Base-by-base conservation (phyloP, 1,140 invertebrate genomes). In the Vanessa atalanta region DNA sequence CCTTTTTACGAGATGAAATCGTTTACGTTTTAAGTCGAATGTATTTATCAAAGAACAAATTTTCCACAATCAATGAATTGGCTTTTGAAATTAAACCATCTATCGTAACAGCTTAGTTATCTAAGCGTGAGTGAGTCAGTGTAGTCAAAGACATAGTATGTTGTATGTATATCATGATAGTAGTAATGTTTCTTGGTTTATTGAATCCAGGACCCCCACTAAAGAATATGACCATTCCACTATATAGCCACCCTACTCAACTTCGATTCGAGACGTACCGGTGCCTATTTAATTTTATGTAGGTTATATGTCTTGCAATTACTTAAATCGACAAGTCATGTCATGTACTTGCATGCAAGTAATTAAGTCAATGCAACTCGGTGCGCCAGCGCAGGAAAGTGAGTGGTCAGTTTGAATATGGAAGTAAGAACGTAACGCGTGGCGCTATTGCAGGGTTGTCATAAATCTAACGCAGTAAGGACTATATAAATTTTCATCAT, bases 381-480 rank as follows among this genome's bases (percentile, higher is more conserved):
- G 80, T 80, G 80, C 85, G 84, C 86, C 75, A 70, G 79, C 85
- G 81, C 80, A 84, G 79, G 84, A 87, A 88, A 88, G 88, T 87
- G 83, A 89, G 81, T 88, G 84, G 83, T 69, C 77, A 75, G 81
- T 86, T 82, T 83, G 81, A 85, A 88, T 88, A 89, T 86, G 87
- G 87, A 83, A 84, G 81, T 79, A 78, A 83, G 85, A 84, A 87
- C 79, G 85, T 78, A 81, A 85, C 78, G 64, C 79, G 69, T 79
- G 76, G 70, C 70, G 67, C 14, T 47, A 50, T 71, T 37, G 43
- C 57, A 84, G 83, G 83, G 81, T 47, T 81, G 71, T 26, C 43
- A 67, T 11, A 51, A 12, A 43, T 6, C 26, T 23, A n/a, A 66
- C 12, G 16, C 6, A 64, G 3, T 31, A 31, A 31, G 3, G 3